phyloP scores from a whole-genome alignment of 2,888 invertebrate genomes.

The Liodrosophila aerea region DNA sequence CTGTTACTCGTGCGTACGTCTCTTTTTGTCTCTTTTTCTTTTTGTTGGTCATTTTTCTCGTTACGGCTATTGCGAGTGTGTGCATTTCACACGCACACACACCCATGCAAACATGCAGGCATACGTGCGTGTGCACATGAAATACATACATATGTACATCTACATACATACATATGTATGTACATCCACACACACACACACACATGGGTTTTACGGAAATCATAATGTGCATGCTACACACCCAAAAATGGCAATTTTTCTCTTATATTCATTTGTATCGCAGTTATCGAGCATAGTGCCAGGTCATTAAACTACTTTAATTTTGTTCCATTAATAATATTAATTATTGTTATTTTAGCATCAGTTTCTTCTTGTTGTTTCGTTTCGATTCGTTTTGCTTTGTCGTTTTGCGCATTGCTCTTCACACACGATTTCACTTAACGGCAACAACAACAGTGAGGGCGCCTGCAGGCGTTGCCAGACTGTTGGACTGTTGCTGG shows the following conservation, averaged over 20 bases:
- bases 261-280: conserved; percentile 13
- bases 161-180: neutral
- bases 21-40: conserved; percentile 28
- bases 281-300: conserved; percentile 2
- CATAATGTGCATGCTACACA: conserved; percentile 23
- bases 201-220: conserved; percentile 25
- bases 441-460: conserved; percentile 36
- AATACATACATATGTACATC: conserved; percentile 8
- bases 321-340: conserved; percentile 39
- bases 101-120: too few species aligned
- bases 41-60: conserved; percentile 47
- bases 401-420: conserved; percentile 47
- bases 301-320: conserved; percentile 49
- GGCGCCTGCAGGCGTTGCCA: conserved; percentile 51
- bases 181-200: conserved; percentile 1
- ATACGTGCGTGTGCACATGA: conserved; percentile 7
- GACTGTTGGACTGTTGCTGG: conserved; percentile 24
- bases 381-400: conserved; percentile 41
- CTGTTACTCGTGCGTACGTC: conserved; percentile 37
- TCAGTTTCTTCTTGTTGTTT: conserved; percentile 37
- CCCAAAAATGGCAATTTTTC: conserved; percentile 16
- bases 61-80: conserved; percentile 39
- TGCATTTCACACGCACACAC: conserved; percentile 3
- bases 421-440: conserved; percentile 62
- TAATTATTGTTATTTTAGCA: conserved; percentile 47